Evolutionary conservation across 2,113 vertebrate species (phyloP).

Genomic region (Rattus rattus): DNA sequence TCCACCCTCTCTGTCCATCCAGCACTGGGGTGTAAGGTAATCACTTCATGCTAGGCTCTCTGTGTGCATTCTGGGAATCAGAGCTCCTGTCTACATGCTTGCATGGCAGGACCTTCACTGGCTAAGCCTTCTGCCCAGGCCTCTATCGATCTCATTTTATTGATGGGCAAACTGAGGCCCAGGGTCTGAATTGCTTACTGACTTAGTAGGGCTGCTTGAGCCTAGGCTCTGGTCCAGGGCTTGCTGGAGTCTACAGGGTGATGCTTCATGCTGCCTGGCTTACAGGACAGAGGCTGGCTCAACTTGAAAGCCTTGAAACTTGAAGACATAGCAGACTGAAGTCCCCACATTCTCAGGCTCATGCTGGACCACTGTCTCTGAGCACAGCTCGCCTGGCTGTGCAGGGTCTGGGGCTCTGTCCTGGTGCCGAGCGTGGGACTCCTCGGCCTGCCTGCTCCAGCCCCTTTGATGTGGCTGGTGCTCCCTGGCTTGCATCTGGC

Average conservation of each 20-base stretch:
- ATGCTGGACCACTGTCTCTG: rapidly evolving
- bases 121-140: background rate
- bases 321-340: background rate
- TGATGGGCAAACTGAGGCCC: background rate
- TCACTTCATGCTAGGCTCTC: background rate
- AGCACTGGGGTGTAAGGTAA: background rate
- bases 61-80: background rate
- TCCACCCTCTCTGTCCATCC: background rate
- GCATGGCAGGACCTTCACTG: background rate
- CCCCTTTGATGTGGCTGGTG: constrained; percentile 84
- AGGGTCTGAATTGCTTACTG: background rate
- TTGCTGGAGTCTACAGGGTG: rapidly evolving
- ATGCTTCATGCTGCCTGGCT: rapidly evolving
- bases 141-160: background rate
- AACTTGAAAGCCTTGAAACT: background rate
- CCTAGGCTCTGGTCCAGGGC: background rate
- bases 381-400: background rate
- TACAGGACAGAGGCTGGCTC: background rate
- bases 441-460: constrained; percentile 38
- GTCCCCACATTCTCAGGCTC: background rate
- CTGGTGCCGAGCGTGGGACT: constrained; percentile 29
- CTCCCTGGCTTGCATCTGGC: constrained; percentile 82
- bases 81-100: background rate
- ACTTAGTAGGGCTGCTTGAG: rapidly evolving
- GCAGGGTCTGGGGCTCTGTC: constrained; percentile 14